Conservation (phyloP, 2,888 invertebrate species). For the Sarcophaga subvicina region DNA sequence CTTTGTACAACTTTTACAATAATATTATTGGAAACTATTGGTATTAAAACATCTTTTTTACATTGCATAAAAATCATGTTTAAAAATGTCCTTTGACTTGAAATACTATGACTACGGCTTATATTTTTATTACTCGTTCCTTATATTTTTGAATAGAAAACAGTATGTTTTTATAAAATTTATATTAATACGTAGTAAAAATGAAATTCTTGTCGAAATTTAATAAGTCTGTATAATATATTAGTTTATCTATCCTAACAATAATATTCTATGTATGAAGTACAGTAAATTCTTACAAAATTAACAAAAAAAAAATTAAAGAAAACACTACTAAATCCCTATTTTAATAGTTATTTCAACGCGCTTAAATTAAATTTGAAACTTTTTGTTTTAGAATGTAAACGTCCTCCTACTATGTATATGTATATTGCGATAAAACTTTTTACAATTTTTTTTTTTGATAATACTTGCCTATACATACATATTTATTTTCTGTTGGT, state of each 20-base stretch:
- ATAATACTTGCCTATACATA: slow-evolving; percentile 27
- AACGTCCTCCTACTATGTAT: not conserved
- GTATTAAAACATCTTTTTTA: no score
- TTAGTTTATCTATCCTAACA: not conserved
- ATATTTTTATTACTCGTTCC: no score
- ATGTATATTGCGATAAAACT: slow-evolving; percentile 13
- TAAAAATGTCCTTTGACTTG: no score
- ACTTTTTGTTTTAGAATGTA: not conserved
- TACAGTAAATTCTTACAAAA: not conserved
- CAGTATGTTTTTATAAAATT: slow-evolving; percentile 34
- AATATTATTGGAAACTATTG: no score
- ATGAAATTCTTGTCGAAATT: not conserved
- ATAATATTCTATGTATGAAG: not conserved
- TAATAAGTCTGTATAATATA: not conserved
- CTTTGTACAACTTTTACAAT: no score
- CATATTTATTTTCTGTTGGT: slow-evolving; percentile 41
- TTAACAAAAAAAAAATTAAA: not conserved
- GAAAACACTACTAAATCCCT: not conserved
- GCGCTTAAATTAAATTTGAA: not conserved
- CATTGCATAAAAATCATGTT: no score
- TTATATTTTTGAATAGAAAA: slow-evolving; percentile 34
- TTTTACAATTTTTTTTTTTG: slow-evolving; percentile 7
- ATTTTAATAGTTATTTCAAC: not conserved
- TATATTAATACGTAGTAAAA: not conserved
- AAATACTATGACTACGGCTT: no score